Conservation (phyloP, 2,113 vertebrate species). For the Candoia aspera region DNA sequence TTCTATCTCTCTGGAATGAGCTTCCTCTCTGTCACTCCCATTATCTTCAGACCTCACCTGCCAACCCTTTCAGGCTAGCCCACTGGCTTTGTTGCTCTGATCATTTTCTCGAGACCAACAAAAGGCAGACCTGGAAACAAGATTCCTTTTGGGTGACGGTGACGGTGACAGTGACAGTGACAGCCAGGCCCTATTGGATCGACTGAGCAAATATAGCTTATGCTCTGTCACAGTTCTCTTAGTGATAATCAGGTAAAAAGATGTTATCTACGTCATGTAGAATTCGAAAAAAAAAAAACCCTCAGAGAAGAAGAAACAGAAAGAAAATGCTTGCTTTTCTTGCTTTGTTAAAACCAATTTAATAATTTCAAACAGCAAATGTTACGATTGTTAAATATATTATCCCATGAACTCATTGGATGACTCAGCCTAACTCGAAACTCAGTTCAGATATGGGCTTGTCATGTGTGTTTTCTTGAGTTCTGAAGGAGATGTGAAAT, state of each 20-base stretch:
- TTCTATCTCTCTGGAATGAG: not conserved
- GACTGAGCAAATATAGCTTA: not conserved
- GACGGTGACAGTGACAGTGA: not conserved
- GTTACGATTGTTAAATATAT: not conserved
- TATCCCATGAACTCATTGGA: not conserved
- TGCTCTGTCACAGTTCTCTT: not conserved
- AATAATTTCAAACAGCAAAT: not conserved
- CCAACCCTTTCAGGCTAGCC: not conserved
- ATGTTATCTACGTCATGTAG: not conserved
- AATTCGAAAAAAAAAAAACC: not conserved
- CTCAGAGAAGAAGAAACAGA: not conserved
- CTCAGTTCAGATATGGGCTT: too few relatives aligned
- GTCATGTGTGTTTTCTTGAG: too few relatives aligned
- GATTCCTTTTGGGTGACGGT: not conserved
- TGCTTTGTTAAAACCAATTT: not conserved
- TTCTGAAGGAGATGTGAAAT: too few relatives aligned
- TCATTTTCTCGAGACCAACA: conserved; percentile 3
- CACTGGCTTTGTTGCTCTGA: not conserved
- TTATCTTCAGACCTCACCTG: conserved; percentile 15
- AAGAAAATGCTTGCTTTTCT: not conserved
- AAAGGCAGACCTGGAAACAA: conserved; percentile 20
- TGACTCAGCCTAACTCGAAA: not conserved
- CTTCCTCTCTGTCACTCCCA: not conserved
- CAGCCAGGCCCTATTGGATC: not conserved
- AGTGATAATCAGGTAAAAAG: not conserved